These are phyloP conservation scores for Phrynocephalus versicolor DNA, from an alignment of 2,113 vertebrate genomes.

Conservation along the genomic window DNA sequence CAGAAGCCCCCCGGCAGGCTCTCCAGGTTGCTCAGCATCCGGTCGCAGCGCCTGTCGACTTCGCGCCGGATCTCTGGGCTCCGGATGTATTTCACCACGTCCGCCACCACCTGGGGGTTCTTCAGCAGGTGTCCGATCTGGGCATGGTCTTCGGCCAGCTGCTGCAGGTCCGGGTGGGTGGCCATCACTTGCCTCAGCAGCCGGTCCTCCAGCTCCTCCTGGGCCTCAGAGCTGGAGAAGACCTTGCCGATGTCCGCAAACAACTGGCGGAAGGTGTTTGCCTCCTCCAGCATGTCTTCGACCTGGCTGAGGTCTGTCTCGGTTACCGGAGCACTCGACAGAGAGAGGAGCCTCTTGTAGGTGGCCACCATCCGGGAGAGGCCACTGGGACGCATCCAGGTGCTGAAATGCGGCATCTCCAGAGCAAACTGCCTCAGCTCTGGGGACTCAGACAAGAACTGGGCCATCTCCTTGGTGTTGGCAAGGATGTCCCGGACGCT, in stretches of 20 bases:
- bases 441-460: not conserved
- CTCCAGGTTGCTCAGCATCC: not conserved
- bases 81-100: not conserved
- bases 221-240: not conserved
- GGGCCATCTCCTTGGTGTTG: constrained; percentile 3
- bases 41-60: not conserved
- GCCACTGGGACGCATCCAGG: not conserved
- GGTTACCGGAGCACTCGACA: rapidly evolving
- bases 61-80: not conserved
- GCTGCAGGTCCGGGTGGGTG: not conserved
- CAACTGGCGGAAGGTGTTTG: not conserved
- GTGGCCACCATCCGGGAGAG: not conserved
- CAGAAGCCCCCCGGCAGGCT: not conserved
- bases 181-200: not conserved
- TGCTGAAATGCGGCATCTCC: not conserved
- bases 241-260: not conserved
- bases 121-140: not conserved
- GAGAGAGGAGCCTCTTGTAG: not conserved
- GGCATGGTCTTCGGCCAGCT: not conserved
- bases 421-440: not conserved
- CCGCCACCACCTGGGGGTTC: not conserved
- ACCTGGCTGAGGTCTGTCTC: not conserved
- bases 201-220: not conserved
- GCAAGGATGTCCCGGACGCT: not conserved
- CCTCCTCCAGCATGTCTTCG: not conserved